Evolutionary conservation across 2,113 vertebrate genomes (phyloP).

Genomic region (Nibea albiflora): DNA sequence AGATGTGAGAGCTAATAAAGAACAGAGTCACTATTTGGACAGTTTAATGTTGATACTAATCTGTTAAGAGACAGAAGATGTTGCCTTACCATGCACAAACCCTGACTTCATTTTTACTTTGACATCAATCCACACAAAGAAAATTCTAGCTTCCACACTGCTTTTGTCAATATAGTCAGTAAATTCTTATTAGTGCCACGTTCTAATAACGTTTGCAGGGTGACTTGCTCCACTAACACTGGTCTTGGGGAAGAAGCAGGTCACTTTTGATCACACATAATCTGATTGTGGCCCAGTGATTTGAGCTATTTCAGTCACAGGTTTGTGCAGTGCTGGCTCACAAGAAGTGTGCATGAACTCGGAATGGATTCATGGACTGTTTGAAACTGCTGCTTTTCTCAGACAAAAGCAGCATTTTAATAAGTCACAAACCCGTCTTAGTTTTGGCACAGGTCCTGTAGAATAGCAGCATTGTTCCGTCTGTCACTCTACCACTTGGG

Average conservation of each 20-base stretch:
- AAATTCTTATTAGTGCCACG: background rate
- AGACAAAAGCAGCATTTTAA: background rate
- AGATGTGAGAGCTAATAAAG: slow-evolving; percentile 13
- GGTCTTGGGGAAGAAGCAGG: slow-evolving; percentile 2
- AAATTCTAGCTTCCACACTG: background rate
- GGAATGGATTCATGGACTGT: background rate
- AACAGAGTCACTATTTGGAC: slow-evolving; percentile 17
- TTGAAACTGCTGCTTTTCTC: background rate
- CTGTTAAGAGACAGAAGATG: background rate
- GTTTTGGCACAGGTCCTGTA: background rate
- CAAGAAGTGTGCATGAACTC: background rate
- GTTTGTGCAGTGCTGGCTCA: background rate
- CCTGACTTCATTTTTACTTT: background rate
- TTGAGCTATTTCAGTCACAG: slow-evolving; percentile 15
- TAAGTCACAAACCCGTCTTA: background rate
- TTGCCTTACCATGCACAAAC: background rate
- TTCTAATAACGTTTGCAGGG: background rate
- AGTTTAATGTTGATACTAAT: slow-evolving; percentile 7
- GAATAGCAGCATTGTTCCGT: background rate
- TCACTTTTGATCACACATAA: slow-evolving; percentile 24
- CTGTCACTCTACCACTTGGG: background rate
- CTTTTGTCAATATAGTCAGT: background rate
- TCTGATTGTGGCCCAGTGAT: background rate
- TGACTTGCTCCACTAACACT: background rate
- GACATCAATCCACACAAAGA: background rate